phyloP scores from a whole-genome alignment of 2,888 invertebrate species.

The Dendrolimus pini region DNA sequence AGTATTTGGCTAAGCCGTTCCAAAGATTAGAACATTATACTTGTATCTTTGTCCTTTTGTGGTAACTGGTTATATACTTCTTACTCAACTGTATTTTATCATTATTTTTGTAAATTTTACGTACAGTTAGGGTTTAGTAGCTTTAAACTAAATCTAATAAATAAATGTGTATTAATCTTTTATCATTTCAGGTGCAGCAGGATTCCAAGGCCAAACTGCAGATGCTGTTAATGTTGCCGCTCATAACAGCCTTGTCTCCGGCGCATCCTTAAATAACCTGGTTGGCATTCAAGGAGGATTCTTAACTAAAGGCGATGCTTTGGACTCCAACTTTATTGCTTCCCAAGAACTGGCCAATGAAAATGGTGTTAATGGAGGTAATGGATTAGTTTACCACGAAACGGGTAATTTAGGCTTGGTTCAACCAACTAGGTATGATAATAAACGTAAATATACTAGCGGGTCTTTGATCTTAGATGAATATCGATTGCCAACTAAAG shows the following conservation, averaged over 20 bases:
- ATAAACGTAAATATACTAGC: slow-evolving; percentile 47
- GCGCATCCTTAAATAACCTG: slow-evolving; percentile 57
- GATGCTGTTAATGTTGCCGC: slow-evolving; percentile 66
- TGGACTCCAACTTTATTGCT: slow-evolving; percentile 57
- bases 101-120: too few relatives aligned
- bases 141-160: too few relatives aligned
- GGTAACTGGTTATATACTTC: too few relatives aligned
- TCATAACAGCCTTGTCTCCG: slow-evolving; percentile 63
- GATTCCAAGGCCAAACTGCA: slow-evolving; percentile 65
- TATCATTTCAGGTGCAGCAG: slow-evolving; percentile 50
- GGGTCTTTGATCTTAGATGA: slow-evolving; percentile 64
- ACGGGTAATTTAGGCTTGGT: slow-evolving; percentile 42
- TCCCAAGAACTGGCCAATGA: slow-evolving; percentile 51
- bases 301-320: slow-evolving; percentile 42
- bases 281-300: slow-evolving; percentile 64
- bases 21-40: too few relatives aligned
- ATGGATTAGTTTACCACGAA: slow-evolving; percentile 27
- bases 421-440: slow-evolving; percentile 44
- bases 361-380: slow-evolving; percentile 11
- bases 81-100: too few relatives aligned
- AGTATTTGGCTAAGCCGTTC: too few relatives aligned
- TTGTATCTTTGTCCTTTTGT: too few relatives aligned
- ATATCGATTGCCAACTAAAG: slow-evolving; percentile 46
- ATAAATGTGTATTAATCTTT: too few relatives aligned
- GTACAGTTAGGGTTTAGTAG: too few relatives aligned